Evolutionary conservation across 2,888 invertebrate genomes (phyloP), one percentile per base, ranked within the genome.

Genomic region (Ferrisia virgata): DNA sequence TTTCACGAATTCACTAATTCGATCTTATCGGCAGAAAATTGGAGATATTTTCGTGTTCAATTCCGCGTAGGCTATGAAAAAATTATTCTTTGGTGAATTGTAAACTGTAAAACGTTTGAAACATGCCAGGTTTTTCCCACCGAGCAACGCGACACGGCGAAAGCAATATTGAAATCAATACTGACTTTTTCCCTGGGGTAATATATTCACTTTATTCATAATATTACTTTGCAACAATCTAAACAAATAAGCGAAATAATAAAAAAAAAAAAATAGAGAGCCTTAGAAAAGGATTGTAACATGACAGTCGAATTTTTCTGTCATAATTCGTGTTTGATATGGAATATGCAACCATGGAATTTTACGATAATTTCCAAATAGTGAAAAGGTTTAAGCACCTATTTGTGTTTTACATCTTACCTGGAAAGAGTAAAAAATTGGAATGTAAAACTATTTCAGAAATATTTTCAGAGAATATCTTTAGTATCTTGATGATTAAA

Each of bases 81-180:
- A 64, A 64, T 64, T 64, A 11, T 64, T 22, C 58, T 64, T 28
- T 64, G 28, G 58, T 64, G 25, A 64, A 64, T 64, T 64, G 43
- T 43, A 39, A 11, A 39, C 11, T 43, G 22, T 64, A 25, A 5
- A 64, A 25, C 25, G 13, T 28, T 64, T 64, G 25, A 25, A 64
- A 13, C 58, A 13, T 64, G 47, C 18, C 18, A 28, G 53, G 8
- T 64, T 64, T 64, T 64, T 64, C 25, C 9, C 28, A 2, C 25
- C 58, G n/a, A n/a, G n/a, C n/a, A n/a, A n/a, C n/a, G n/a, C n/a
- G n/a, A n/a, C n/a, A n/a, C 28, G n/a, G 33, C 25, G 22, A 72
- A 33, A 72, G 33, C 72, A 72, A 72, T 72, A 72, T 72, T 72
- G 72, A 72, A 72, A 72, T 72, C 72, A 72, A 72, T 72, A 72